Evolutionary conservation across 2,797 vertebrate genomes (phyloP).

Genomic region (Ficedula albicollis): DNA sequence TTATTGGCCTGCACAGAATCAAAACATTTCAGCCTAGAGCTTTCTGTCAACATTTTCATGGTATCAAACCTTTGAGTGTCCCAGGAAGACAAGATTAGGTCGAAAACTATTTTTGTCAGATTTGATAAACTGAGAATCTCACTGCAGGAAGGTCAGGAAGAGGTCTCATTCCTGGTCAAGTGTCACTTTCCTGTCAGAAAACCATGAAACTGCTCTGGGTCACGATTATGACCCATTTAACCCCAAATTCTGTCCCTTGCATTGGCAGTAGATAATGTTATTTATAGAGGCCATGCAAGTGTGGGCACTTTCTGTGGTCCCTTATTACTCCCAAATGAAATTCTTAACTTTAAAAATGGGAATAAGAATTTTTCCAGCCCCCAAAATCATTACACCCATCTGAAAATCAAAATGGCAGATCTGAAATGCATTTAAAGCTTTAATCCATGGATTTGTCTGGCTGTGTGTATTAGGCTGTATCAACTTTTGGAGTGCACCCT

Average conservation of each 20-base stretch:
- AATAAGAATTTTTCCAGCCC: background rate
- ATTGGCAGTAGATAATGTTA: background rate
- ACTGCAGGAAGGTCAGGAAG: background rate
- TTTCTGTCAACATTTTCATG: background rate
- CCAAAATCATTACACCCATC: background rate
- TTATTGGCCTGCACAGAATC: background rate
- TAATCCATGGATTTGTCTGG: background rate
- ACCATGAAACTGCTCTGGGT: background rate
- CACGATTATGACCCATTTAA: background rate
- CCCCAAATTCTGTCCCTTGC: background rate
- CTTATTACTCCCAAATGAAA: background rate
- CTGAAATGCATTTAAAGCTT: background rate
- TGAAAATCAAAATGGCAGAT: conserved; percentile 2
- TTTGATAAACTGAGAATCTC: background rate
- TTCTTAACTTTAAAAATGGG: background rate
- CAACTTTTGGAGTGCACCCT: background rate
- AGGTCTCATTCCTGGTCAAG: background rate
- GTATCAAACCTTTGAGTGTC: background rate
- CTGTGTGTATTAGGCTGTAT: background rate
- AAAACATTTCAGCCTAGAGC: background rate
- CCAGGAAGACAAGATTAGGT: background rate
- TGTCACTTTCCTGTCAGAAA: background rate
- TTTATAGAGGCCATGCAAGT: accelerated
- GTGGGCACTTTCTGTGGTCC: background rate
- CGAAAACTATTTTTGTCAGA: background rate